A percentile compares a stretch with the other conserved stretches of the same genome.
Conservation (phyloP, 2,113 vertebrate genomes). For the Sigmodon hispidus region DNA sequence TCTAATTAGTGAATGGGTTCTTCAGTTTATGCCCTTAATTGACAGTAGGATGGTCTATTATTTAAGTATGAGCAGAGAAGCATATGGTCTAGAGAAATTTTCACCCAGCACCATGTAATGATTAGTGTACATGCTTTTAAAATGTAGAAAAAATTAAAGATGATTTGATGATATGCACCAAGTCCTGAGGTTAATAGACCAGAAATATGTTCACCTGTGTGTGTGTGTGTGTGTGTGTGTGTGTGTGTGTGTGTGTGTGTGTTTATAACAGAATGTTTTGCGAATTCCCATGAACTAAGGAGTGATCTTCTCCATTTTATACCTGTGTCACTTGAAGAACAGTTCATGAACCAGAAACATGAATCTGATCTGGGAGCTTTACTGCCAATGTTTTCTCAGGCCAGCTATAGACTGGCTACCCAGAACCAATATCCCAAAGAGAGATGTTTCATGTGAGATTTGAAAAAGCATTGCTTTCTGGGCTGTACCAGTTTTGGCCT, state of each 20-base stretch:
- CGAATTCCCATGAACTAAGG: background rate
- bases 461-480: background rate
- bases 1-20: constrained; percentile 44
- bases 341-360: background rate
- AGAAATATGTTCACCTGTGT: background rate
- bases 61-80: background rate
- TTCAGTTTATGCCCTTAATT: background rate
- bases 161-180: background rate
- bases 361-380: background rate
- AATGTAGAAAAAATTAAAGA: constrained; percentile 34
- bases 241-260: background rate
- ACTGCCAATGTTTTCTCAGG: background rate
- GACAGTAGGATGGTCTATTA: constrained; percentile 6
- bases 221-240: too few relatives aligned
- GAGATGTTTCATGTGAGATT: background rate
- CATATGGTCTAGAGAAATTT: background rate
- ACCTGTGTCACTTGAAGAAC: background rate
- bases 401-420: background rate
- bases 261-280: background rate
- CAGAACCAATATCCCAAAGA: background rate
- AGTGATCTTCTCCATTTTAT: background rate
- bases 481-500: too few relatives aligned
- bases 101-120: background rate
- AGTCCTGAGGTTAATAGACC: background rate
- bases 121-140: constrained; percentile 5